Evolutionary conservation across 2,797 vertebrate species (phyloP).

Genomic region (Echiichthys vipera): DNA sequence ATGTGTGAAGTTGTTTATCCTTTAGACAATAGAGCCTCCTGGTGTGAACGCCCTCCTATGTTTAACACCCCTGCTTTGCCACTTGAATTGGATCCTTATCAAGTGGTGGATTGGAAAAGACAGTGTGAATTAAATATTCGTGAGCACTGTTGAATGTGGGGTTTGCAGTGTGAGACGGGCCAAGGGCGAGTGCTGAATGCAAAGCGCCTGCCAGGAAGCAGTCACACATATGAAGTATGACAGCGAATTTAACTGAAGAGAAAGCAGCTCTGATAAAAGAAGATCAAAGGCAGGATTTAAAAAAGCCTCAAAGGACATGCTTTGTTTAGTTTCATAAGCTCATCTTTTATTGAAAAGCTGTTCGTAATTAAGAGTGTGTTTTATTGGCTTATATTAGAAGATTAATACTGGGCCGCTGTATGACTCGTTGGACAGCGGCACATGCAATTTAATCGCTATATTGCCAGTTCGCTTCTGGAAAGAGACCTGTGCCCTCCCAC

Average conservation of each 20-base stretch:
- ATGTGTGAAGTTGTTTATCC: conserved; percentile 48
- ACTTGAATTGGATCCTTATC: conserved; percentile 62
- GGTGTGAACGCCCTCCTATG: conserved; percentile 41
- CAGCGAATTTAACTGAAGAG: conserved; percentile 62
- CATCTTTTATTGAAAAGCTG: conserved; percentile 78
- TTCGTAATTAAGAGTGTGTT: conserved; percentile 70
- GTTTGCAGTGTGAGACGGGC: conserved; percentile 56
- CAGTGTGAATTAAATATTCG: conserved; percentile 68
- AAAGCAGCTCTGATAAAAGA: conserved; percentile 58
- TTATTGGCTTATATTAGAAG: conserved; percentile 69
- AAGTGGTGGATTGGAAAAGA: conserved; percentile 63
- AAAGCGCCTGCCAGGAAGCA: conserved; percentile 65
- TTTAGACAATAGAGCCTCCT: conserved; percentile 36
- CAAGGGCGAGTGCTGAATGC: conserved; percentile 69
- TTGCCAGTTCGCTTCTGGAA: conserved; percentile 34
- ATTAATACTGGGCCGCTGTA: conserved; percentile 49
- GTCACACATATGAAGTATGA: conserved; percentile 70
- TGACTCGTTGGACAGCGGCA: conserved; percentile 46
- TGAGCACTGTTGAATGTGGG: conserved; percentile 49
- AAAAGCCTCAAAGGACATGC: conserved; percentile 68
- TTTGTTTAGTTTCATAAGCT: conserved; percentile 77
- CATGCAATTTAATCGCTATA: conserved; percentile 37
- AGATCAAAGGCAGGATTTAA: conserved; percentile 74
- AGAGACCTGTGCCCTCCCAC: conserved; percentile 32
- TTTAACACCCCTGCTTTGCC: conserved; percentile 36